Evolutionary conservation across 2,888 invertebrate genomes (phyloP), one percentile per base, ranked within the genome.

Genomic region (Physocephala rufipes): DNA sequence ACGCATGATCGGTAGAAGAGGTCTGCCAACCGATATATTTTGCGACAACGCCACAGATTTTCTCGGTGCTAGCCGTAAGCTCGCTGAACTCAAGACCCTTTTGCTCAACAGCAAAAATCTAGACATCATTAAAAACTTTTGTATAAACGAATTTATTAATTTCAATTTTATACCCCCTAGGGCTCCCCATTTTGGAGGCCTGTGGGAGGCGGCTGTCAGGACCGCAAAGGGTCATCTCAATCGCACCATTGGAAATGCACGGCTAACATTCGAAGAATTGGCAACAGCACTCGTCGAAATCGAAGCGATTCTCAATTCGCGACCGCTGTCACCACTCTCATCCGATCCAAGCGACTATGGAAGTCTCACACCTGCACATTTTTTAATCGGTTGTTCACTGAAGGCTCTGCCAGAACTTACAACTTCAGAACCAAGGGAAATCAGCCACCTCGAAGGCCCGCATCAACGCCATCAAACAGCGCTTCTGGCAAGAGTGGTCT

Each of bases 41-140:
- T 71, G 71, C 16, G 71, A 67, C 4, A 71, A 67, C 53, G 67
- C 63, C 15, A 71, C 71, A 12, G 65, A 68, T 63, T 69, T 72
- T 15, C 15, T 62, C n/a, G 67, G 68, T n/a, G n/a, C 53, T n/a
- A 53, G 53, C 24, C 4, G 53, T 5, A 53, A n/a, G 53, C 21
- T 53, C 2, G 21, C 21, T 53, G n/a, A 53, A 21, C 19, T 53
- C 3, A 53, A 53, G 2, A n/a, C 2, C 12, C 21, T 53, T 53
- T 21, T 53, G 21, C 21, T 53, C 21, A 53, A 1, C 12, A 1
- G 5, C 5, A 13, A 49, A 49, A 49, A 49, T 49, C 49, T 16
- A 49, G n/a, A 49, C n/a, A 49, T 13, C 49, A 49, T 5, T 19
- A 49, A 15, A 49, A 49, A 12, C 4, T 49, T 49, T 49, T 43